Conservation (phyloP, 2,888 invertebrate species). For the Petrophora chlorosata region DNA sequence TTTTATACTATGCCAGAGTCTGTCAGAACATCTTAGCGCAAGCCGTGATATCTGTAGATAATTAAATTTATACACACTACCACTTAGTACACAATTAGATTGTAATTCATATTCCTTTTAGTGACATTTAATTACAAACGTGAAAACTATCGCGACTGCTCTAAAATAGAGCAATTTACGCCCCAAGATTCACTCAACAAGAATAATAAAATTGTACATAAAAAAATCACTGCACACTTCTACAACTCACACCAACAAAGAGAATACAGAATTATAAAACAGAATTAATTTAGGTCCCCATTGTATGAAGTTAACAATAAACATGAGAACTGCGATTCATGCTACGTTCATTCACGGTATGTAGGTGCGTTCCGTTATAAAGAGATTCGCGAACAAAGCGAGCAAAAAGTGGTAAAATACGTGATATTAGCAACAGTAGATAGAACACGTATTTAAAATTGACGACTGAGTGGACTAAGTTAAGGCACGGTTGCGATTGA, state of each 20-base stretch:
- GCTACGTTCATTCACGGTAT: constrained; percentile 24
- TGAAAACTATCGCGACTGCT: not conserved
- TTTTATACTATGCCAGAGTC: no score
- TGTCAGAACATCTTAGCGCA: no score
- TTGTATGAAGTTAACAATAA: constrained; percentile 28
- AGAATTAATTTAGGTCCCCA: constrained; percentile 14
- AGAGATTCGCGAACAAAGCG: constrained; percentile 30
- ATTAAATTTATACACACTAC: no score
- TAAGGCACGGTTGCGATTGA: not conserved
- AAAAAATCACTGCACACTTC: constrained; percentile 14
- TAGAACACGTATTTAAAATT: constrained; percentile 27
- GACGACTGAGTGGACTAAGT: constrained; percentile 8
- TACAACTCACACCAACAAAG: constrained; percentile 19
- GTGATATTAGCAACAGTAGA: constrained; percentile 17
- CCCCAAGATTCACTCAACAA: no score
- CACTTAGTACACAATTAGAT: no score
- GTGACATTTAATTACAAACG: not conserved
- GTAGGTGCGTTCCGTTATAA: no score
- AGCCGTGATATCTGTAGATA: no score
- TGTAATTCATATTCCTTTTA: no score
- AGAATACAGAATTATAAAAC: constrained; percentile 10
- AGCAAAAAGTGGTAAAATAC: constrained; percentile 17
- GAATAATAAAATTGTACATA: no score
- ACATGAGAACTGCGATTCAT: constrained; percentile 27
- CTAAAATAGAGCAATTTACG: no score